These are phyloP conservation scores for Amblyteles armatorius DNA, from an alignment of 2,888 invertebrate genomes.

Conservation along the genomic window DNA sequence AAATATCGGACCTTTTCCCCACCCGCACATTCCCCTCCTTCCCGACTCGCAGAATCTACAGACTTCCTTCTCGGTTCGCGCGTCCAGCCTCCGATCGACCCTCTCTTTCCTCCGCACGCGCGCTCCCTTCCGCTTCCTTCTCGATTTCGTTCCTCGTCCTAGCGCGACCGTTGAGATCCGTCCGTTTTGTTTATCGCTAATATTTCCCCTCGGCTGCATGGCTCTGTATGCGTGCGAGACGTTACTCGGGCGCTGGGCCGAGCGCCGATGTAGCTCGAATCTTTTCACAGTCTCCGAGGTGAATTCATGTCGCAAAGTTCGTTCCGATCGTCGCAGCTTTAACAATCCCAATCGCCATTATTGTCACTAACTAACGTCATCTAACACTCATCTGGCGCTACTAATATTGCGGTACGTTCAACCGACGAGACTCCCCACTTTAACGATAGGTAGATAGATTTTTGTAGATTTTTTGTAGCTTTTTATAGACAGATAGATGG, in stretches of 20 bases:
- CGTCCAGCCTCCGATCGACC: conserved; percentile 35
- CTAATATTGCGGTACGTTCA: conserved; percentile 47
- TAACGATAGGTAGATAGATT: too few relatives aligned
- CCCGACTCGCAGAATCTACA: not conserved
- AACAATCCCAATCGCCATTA: conserved; percentile 49
- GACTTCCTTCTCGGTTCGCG: conserved; percentile 34
- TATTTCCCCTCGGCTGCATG: conserved; percentile 46
- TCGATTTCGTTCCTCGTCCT: conserved; percentile 54
- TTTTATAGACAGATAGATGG: too few relatives aligned
- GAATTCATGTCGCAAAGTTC: conserved; percentile 63
- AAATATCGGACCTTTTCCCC: conserved; percentile 45
- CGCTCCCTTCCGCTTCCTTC: conserved; percentile 31
- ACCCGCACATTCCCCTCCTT: conserved; percentile 40
- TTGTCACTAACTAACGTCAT: conserved; percentile 13
- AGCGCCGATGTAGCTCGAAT: not conserved
- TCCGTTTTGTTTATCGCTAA: conserved; percentile 67
- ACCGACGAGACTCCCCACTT: not conserved
- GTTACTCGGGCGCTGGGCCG: conserved; percentile 10
- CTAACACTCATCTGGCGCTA: conserved; percentile 19
- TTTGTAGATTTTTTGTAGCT: too few relatives aligned
- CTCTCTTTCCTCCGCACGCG: conserved; percentile 12
- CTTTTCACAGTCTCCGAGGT: conserved; percentile 65
- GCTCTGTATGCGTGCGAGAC: not conserved
- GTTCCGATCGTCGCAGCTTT: conserved; percentile 50
- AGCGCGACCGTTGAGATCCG: conserved; percentile 57